Evolutionary conservation across 23 tunicate species (phyloP).

Genomic region (Halocynthia roretzi): DNA sequence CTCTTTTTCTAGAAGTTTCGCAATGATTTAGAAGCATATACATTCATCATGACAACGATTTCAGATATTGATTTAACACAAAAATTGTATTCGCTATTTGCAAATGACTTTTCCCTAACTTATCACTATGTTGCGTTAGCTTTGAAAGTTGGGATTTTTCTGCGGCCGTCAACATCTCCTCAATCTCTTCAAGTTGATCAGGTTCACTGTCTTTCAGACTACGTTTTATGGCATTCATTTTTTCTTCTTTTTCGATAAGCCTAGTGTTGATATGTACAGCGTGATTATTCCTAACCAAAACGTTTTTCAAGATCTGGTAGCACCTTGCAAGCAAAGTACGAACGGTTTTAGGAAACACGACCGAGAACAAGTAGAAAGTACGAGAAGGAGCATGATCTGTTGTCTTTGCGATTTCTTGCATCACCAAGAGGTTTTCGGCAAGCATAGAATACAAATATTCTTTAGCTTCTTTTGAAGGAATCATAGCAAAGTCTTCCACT

Average conservation of each 20-base stretch:
- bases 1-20: too few relatives aligned
- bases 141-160: conserved; percentile 53
- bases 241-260: conserved; percentile 44
- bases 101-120: conserved; percentile 45
- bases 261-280: conserved; percentile 29
- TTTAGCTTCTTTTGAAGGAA: conserved; percentile 82
- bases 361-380: conserved; percentile 64
- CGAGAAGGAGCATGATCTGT: conserved; percentile 87
- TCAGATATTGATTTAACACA: conserved; percentile 26
- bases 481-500: conserved; percentile 89
- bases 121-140: conserved; percentile 42
- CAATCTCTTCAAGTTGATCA: conserved; percentile 81
- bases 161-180: conserved; percentile 65
- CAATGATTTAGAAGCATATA: too few relatives aligned
- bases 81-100: conserved; percentile 62
- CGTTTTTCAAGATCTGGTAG: conserved; percentile 34
- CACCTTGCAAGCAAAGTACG: conserved; percentile 37
- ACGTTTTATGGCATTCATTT: conserved; percentile 52
- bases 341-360: conserved; percentile 25
- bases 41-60: not conserved
- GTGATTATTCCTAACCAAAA: conserved; percentile 32
- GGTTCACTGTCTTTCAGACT: conserved; percentile 40
- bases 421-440: conserved; percentile 54
- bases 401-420: conserved; percentile 83
- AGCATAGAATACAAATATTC: conserved; percentile 66